Base-by-base conservation (phyloP, 2,888 invertebrate species). In the Drosophila antonietae region DNA sequence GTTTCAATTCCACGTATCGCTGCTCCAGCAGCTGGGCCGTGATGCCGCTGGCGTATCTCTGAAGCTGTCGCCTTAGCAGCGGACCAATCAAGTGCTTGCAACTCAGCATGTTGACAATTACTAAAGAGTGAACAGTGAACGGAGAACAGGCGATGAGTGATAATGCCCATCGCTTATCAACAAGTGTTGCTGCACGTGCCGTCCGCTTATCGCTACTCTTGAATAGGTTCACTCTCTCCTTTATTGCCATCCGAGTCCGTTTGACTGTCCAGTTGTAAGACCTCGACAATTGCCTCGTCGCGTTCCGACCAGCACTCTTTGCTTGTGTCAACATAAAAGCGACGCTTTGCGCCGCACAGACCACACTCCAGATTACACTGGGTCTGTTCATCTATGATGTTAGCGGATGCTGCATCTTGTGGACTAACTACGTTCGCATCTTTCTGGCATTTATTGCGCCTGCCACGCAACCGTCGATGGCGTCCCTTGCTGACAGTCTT, bases 291-390 rank as follows among this genome's bases (percentile, higher is more conserved):
- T 0, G 92, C 89, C n/a, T 89, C 78, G 0, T 84, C 60, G 52
- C 91, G 90, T 62, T 93, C 93, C 1, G 90, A 43, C 93, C 93
- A 93, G 70, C 92, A 90, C 39, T 89, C 89, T 61, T 91, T 90
- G 1, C 88, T 73, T 0, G 81, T 59, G 65, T 91, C 87, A 0
- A 91, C 59, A 14, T 75, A 65, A 53, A 91, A 93, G 49, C 88
- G 85, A 7, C 88, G 90, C 4, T 80, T 69, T 14, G 78, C 65
- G 2, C 76, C 78, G 64, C 93, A 93, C 37, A 91, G 76, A 1
- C 69, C 68, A 61, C 93, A 93, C 52, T 83, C 76, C 7, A 91
- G 46, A 3, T 75, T 62, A 33, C 89, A 49, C n/a, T 71, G 41
- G 14, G 51, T 49, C n/a, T 75, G 47, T 3, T 83, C 67, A 47